Evolutionary conservation across 2,888 invertebrate genomes (phyloP).

Genomic region (Oeneis ivallda): DNA sequence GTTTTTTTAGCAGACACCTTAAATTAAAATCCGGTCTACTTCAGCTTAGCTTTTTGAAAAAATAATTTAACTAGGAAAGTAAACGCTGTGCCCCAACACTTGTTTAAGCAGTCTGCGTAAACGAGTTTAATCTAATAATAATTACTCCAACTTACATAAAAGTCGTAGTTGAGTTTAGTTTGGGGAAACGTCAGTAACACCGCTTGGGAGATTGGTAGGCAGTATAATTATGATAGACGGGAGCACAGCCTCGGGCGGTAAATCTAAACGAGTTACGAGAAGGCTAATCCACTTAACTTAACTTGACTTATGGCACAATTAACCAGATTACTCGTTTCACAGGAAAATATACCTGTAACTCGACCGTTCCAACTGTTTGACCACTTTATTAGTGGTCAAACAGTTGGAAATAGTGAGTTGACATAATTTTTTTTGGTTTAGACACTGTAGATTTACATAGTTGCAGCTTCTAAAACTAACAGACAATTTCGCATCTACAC

Average conservation of each 20-base stretch:
- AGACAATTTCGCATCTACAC: too few species aligned
- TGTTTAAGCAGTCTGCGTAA: background rate
- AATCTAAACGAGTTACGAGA: slow-evolving; percentile 14
- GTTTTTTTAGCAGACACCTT: too few species aligned
- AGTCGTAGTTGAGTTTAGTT: background rate
- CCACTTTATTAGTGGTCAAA: too few species aligned
- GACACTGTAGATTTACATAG: too few species aligned
- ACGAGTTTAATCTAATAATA: slow-evolving; percentile 3
- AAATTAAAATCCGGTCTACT: too few species aligned
- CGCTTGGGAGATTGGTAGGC: slow-evolving; percentile 1
- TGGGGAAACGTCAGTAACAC: slow-evolving; percentile 6
- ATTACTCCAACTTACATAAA: slow-evolving; percentile 1
- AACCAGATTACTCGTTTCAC: slow-evolving; percentile 3
- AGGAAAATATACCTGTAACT: background rate
- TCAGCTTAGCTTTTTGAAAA: too few species aligned
- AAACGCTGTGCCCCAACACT: background rate
- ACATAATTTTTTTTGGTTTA: background rate
- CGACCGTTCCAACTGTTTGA: background rate
- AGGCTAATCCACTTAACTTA: slow-evolving; percentile 10
- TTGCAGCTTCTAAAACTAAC: too few species aligned
- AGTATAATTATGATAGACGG: slow-evolving; percentile 17
- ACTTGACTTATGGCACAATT: slow-evolving; percentile 3
- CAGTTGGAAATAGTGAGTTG: background rate
- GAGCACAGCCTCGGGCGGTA: slow-evolving; percentile 1
- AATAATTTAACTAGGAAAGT: background rate